Percentiles rank a stretch among this genome's conserved stretches.
These are phyloP conservation scores for Chrysoperla carnea DNA, from an alignment of 1,140 invertebrate species.

Conservation along the genomic window DNA sequence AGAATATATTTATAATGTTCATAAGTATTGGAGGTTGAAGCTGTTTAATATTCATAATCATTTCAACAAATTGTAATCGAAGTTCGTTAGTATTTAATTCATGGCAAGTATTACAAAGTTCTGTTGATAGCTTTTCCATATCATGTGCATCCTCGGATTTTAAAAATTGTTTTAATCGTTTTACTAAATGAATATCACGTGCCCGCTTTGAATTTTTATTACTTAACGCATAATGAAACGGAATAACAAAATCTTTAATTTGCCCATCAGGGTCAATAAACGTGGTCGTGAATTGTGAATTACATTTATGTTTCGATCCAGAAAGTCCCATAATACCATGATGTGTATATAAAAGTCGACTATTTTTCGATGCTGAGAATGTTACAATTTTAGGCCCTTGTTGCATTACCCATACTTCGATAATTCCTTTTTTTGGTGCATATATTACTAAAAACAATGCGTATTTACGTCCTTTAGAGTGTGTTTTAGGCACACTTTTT, in stretches of 20 bases:
- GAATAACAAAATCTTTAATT: slow-evolving; percentile 66
- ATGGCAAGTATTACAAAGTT: slow-evolving; percentile 29
- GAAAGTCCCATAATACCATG: slow-evolving; percentile 55
- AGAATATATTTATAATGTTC: slow-evolving; percentile 29
- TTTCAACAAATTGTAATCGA: slow-evolving; percentile 49
- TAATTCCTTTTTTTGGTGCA: slow-evolving; percentile 59
- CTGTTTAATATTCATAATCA: slow-evolving; percentile 43
- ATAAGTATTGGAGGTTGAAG: slow-evolving; percentile 32
- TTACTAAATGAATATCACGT: slow-evolving; percentile 70
- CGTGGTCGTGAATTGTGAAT: slow-evolving; percentile 46
- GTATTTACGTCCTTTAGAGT: slow-evolving; percentile 19
- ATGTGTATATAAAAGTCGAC: slow-evolving; percentile 57
- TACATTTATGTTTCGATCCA: slow-evolving; percentile 22
- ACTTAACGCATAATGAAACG: slow-evolving; percentile 77
- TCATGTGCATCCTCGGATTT: slow-evolving; percentile 32
- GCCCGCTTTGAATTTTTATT: slow-evolving; percentile 73
- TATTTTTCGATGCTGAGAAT: slow-evolving; percentile 73
- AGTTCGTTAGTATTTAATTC: slow-evolving; percentile 61
- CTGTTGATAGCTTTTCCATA: slow-evolving; percentile 28
- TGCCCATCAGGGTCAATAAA: slow-evolving; percentile 67
- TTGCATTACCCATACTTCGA: slow-evolving; percentile 77
- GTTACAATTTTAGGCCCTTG: slow-evolving; percentile 75
- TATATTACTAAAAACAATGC: slow-evolving; percentile 74
- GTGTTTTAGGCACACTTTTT: slow-evolving; percentile 24
- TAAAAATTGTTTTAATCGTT: slow-evolving; percentile 52